Evolutionary conservation across 2,797 vertebrate species (phyloP).

Genomic region (Eremophila alpestris): DNA sequence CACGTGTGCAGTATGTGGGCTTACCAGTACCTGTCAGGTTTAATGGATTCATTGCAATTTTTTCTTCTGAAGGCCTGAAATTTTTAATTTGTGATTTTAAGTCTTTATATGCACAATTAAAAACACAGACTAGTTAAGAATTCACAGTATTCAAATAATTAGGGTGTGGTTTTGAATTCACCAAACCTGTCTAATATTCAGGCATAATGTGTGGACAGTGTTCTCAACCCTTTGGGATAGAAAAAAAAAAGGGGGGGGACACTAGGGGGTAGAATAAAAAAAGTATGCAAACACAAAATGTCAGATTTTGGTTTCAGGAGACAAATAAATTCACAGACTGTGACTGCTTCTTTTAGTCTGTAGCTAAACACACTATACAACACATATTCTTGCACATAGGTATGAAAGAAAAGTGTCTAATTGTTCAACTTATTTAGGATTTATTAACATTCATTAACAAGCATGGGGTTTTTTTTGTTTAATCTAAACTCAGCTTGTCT

Average conservation of each 20-base stretch:
- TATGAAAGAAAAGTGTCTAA: neutral
- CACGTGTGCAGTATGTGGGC: accelerated
- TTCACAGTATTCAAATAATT: neutral
- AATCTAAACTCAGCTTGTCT: neutral
- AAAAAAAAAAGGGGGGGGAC: accelerated
- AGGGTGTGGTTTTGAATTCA: neutral
- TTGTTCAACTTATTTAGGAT: neutral
- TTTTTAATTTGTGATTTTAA: neutral
- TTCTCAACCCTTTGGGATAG: neutral
- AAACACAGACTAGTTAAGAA: neutral
- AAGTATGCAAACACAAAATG: neutral
- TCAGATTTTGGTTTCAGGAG: neutral
- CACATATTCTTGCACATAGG: neutral
- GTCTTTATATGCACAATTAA: neutral
- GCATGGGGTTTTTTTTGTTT: neutral
- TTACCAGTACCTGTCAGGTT: neutral
- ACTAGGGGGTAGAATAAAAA: neutral
- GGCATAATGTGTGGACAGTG: neutral
- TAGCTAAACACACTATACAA: neutral
- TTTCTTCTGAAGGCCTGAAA: neutral
- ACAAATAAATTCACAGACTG: neutral
- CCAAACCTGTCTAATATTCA: neutral
- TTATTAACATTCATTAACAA: neutral
- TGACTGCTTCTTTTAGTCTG: neutral
- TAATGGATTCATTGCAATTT: neutral